Percentiles rank a stretch among this genome's conserved stretches.
phyloP scores from a whole-genome alignment of 2,113 vertebrate genomes.

The Parus major region DNA sequence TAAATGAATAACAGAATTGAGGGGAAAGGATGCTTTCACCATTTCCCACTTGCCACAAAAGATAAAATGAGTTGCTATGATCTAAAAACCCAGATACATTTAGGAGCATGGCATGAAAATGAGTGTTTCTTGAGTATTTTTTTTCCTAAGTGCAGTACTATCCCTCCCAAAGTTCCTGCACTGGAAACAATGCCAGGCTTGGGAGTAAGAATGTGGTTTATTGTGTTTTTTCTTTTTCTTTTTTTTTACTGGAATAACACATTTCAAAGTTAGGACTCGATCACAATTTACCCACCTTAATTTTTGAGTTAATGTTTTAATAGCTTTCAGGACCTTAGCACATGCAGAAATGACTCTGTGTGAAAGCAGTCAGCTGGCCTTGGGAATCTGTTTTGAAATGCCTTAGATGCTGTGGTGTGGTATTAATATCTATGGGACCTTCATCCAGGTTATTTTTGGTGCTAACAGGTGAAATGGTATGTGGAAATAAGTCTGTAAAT shows the following conservation, averaged over 20 bases:
- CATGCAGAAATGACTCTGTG: background rate
- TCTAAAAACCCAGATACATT: background rate
- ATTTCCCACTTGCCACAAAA: background rate
- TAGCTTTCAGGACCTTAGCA: background rate
- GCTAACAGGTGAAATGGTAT: background rate
- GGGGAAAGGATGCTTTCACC: background rate
- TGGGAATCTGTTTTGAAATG: conserved; percentile 44
- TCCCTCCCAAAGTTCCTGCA: background rate
- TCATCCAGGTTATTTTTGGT: background rate
- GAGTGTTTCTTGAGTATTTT: background rate
- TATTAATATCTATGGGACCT: background rate
- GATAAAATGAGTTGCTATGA: background rate
- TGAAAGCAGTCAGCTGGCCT: conserved; percentile 32
- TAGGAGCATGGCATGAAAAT: background rate
- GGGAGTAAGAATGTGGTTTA: background rate
- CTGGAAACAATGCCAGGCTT: background rate
- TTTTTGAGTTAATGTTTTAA: conserved; percentile 34
- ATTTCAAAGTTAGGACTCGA: background rate
- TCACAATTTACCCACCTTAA: background rate
- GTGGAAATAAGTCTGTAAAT: background rate
- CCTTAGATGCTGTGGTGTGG: background rate
- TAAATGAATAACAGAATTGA: conserved; percentile 43
- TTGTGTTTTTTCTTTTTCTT: background rate
- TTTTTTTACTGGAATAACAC: background rate
- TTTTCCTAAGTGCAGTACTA: background rate